Evolutionary conservation across 2,888 invertebrate species (phyloP).

Genomic region (Amblyteles armatorius): DNA sequence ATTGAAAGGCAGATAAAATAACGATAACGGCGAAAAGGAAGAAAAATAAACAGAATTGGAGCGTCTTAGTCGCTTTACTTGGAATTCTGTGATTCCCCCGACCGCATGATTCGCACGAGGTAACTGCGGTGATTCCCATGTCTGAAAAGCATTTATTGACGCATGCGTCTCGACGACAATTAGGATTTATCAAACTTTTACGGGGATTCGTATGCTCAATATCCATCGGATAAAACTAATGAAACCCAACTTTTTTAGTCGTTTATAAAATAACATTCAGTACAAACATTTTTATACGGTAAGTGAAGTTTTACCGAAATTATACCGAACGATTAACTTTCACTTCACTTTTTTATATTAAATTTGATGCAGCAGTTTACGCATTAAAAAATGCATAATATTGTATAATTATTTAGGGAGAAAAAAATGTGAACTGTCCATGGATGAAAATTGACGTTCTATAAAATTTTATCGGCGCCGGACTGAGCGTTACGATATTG

Average conservation of each 20-base stretch:
- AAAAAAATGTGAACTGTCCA: neutral
- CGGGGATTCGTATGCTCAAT: neutral
- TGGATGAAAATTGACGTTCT: neutral
- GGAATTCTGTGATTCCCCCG: constrained; percentile 1
- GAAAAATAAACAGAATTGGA: neutral
- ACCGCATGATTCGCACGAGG: neutral
- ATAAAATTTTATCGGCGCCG: constrained; percentile 9
- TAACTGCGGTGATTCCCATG: neutral
- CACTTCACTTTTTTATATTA: no score
- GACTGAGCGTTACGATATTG: neutral
- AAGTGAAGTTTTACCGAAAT: no score
- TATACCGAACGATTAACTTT: no score
- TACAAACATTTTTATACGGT: no score
- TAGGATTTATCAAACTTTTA: neutral
- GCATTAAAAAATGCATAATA: neutral
- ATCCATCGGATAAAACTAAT: neutral
- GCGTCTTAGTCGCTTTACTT: neutral
- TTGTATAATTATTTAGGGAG: neutral
- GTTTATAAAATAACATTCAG: no score
- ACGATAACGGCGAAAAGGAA: neutral
- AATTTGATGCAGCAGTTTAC: neutral
- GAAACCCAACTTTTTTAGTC: no score
- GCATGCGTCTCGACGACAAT: neutral
- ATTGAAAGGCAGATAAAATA: neutral
- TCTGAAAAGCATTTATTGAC: neutral